Base-by-base conservation (phyloP, 2,113 vertebrate species). In the Xenus cinereus region DNA sequence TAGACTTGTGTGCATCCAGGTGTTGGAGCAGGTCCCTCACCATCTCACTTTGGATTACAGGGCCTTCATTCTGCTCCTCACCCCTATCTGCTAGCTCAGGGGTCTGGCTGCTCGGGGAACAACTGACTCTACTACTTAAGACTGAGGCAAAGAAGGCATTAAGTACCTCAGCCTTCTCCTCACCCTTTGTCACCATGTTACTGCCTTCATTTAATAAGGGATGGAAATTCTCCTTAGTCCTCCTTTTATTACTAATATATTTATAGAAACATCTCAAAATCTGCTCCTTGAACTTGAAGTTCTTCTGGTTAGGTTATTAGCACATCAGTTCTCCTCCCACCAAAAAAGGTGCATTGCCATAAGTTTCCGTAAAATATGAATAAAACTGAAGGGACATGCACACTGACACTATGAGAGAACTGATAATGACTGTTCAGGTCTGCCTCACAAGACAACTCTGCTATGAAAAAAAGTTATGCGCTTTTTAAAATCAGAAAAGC, bases 291-390 rank as follows among this genome's bases (percentile, higher is more conserved):
- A 60, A 50, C 27, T 45, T 59, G 23, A 60, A 50, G 18, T 20
- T 41, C 23, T 50, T 60, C 14, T 35, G 24, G 23, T 74, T 51
- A 18, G 30, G 20, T 80, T 53, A 66, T 30, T 32, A 41, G 53
- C 60, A 53, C 14, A 15, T 8, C 27, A n/a, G 28, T 32, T 67
- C 60, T 60, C 22, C 22, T 71, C 7, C 39, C 53, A 80, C 9
- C 14, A 54, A 41, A 28, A 32, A 11, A 33, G 14, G 30, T 33
- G 26, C 0, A 0, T 20, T 43, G 26, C n/a, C n/a, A 62, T 4
- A 7, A 9, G 21, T 48, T 74, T 41, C 46, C 46, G 1, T 14
- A 56, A 56, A 7, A 37, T 5, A 27, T 2, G 9, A 74, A 30
- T 67, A 60, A 74, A 54, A 43, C 2, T 60, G 45, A 59, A 80